Evolutionary conservation across 2,113 vertebrate species (phyloP).

Genomic region (Psittacula cyanocephala): DNA sequence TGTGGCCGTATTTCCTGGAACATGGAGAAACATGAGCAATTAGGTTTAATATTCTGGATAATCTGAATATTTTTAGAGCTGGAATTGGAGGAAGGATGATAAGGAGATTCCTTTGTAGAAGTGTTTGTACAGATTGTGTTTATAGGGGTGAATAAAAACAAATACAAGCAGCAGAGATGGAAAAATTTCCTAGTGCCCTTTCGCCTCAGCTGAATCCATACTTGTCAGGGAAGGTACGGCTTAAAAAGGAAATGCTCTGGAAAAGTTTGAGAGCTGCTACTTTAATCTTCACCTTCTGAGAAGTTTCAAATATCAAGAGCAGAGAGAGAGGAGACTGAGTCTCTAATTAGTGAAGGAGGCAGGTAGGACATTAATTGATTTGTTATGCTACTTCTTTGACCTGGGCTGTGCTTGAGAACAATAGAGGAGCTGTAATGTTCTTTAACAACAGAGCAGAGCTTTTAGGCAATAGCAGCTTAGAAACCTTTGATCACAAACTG

Average conservation of each 20-base stretch:
- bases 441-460: background rate
- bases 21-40: background rate
- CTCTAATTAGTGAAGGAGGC: slow-evolving; percentile 68
- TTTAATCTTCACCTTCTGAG: slow-evolving; percentile 67
- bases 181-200: slow-evolving; percentile 44
- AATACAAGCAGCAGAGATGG: slow-evolving; percentile 16
- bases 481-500: slow-evolving; percentile 33
- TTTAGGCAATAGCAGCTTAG: background rate
- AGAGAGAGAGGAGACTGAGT: background rate
- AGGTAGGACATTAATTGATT: slow-evolving; percentile 71
- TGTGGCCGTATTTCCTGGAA: background rate
- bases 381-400: slow-evolving; percentile 57
- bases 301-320: slow-evolving; percentile 72
- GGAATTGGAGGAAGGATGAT: background rate
- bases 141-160: background rate
- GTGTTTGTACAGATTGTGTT: background rate
- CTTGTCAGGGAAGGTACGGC: slow-evolving; percentile 40
- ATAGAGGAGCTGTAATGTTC: slow-evolving; percentile 21
- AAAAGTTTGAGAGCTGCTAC: slow-evolving; percentile 48
- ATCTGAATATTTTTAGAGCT: background rate
- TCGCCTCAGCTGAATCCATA: slow-evolving; percentile 41
- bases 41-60: background rate
- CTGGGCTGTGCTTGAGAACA: slow-evolving; percentile 31
- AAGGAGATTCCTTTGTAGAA: background rate
- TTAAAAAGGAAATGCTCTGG: slow-evolving; percentile 50